A percentile compares a stretch with the other conserved stretches of the same genome.
These are phyloP conservation scores for Columba livia DNA, from an alignment of 2,113 vertebrate species.

Conservation along the genomic window DNA sequence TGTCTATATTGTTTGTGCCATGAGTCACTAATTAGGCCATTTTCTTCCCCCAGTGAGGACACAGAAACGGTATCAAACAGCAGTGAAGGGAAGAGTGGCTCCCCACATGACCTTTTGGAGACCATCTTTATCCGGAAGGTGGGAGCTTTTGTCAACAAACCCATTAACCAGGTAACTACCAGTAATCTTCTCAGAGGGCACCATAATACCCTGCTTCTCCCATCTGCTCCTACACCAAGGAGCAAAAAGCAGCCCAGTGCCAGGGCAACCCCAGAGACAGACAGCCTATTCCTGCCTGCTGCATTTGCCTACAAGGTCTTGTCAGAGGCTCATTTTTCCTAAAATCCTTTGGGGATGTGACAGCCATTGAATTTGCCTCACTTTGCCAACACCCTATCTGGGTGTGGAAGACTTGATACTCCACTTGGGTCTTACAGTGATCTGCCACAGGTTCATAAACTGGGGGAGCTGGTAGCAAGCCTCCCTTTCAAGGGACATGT, in stretches of 20 bases:
- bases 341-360: not conserved
- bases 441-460: not conserved
- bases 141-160: constrained; percentile 96
- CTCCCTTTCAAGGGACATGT: not conserved
- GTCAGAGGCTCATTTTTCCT: not conserved
- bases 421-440: not conserved
- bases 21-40: not conserved
- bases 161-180: constrained; percentile 86
- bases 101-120: constrained; percentile 84
- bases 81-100: constrained; percentile 79
- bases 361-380: not conserved
- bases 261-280: not conserved
- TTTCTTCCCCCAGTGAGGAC: constrained; percentile 77
- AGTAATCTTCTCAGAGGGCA: not conserved
- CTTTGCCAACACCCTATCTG: not conserved
- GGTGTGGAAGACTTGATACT: not conserved
- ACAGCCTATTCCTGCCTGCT: not conserved
- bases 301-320: not conserved
- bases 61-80: constrained; percentile 83
- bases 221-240: not conserved
- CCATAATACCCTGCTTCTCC: not conserved
- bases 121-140: constrained; percentile 91
- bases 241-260: not conserved
- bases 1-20: not conserved
- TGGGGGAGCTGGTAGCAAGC: not conserved